These are phyloP conservation scores for Drosophila ercepeae DNA, from an alignment of 1,140 invertebrate genomes.

Conservation along the genomic window DNA sequence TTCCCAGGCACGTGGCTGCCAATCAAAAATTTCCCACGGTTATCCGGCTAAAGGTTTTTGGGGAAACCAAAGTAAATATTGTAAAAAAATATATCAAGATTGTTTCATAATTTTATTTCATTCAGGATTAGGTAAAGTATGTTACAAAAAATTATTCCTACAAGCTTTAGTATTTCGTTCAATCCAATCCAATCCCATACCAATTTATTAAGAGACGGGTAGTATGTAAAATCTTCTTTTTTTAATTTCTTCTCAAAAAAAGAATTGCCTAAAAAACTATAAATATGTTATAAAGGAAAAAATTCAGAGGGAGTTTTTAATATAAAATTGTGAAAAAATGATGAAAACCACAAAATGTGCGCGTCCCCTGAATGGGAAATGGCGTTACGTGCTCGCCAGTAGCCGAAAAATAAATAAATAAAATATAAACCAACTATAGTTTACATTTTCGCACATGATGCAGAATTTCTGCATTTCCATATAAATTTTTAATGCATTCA, in stretches of 20 bases:
- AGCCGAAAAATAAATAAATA: constrained; percentile 6
- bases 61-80: not conserved
- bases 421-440: constrained; percentile 9
- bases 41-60: not conserved
- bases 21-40: not conserved
- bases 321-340: constrained; percentile 53
- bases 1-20: not conserved
- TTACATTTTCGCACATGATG: constrained; percentile 11
- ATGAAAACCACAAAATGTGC: constrained; percentile 39
- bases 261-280: constrained; percentile 2
- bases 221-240: constrained; percentile 8
- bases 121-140: not conserved
- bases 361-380: constrained; percentile 4
- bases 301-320: constrained; percentile 3
- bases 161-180: not conserved
- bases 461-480: constrained; percentile 20
- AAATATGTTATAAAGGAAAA: constrained; percentile 48
- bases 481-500: constrained; percentile 29
- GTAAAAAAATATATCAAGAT: not conserved
- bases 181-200: constrained; percentile 20
- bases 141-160: not conserved
- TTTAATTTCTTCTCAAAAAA: not conserved
- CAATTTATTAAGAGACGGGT: constrained; percentile 30
- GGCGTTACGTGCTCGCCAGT: constrained; percentile 30
- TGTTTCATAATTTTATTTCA: not conserved